Percentiles rank a stretch among this genome's conserved stretches.
Conservation (phyloP, 2,797 vertebrate species). For the Poecilia velifera region DNA sequence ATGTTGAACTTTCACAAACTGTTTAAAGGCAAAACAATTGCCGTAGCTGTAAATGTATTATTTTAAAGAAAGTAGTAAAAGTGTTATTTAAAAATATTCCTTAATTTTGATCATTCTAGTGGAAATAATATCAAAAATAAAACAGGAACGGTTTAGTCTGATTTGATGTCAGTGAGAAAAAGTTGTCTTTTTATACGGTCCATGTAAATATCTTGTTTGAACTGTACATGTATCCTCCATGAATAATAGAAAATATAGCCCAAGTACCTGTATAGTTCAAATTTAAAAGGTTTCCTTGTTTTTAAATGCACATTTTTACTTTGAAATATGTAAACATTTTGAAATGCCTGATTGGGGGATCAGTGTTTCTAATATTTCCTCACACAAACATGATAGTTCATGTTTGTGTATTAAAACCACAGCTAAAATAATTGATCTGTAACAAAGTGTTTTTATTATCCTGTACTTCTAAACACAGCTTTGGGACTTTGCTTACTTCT, state of each 20-base stretch:
- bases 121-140: neutral
- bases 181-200: neutral
- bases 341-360: constrained; percentile 23
- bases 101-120: neutral
- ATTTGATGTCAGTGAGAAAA: neutral
- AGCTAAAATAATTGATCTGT: constrained; percentile 32
- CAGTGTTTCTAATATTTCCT: constrained; percentile 40
- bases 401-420: constrained; percentile 41
- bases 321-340: constrained; percentile 10
- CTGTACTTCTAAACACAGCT: constrained; percentile 33
- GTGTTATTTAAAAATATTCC: neutral
- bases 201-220: constrained; percentile 22
- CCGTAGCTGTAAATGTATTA: neutral
- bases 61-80: neutral
- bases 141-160: neutral
- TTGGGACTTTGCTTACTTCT: constrained; percentile 25
- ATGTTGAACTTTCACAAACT: neutral
- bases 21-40: neutral
- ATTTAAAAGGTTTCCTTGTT: neutral
- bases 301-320: constrained; percentile 3
- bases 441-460: constrained; percentile 26
- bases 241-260: constrained; percentile 7
- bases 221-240: neutral
- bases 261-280: constrained; percentile 14
- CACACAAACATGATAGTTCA: constrained; percentile 39